Evolutionary conservation across 2,888 invertebrate genomes (phyloP).

Genomic region (Rhyacophila evoluta): DNA sequence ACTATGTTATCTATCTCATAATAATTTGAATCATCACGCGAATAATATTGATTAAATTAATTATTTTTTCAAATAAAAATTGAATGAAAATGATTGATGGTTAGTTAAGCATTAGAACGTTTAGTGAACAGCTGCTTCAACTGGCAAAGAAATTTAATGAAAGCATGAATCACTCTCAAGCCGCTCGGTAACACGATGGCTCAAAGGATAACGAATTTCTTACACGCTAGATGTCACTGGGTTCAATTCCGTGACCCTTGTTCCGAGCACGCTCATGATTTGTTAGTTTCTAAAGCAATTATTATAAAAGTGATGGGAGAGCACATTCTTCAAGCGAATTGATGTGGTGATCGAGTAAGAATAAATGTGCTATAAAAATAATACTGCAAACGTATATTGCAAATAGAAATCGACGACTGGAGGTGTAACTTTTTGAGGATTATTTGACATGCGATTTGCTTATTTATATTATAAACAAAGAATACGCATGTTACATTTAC

Average conservation of each 20-base stretch:
- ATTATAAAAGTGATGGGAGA: background rate
- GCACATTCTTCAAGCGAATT: background rate
- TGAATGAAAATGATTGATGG: slow-evolving; percentile 2
- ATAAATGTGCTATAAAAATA: background rate
- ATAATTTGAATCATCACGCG: no score
- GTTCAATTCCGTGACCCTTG: slow-evolving; percentile 38
- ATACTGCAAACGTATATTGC: no score
- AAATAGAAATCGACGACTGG: no score
- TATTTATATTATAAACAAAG: no score
- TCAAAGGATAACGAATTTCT: slow-evolving; percentile 25
- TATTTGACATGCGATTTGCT: no score
- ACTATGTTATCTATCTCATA: no score
- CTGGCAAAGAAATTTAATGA: background rate
- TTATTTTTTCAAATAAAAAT: background rate
- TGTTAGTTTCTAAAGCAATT: slow-evolving; percentile 33
- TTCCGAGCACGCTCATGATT: background rate
- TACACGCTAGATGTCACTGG: slow-evolving; percentile 34
- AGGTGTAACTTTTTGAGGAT: no score
- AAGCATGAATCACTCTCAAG: background rate
- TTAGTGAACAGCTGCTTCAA: background rate
- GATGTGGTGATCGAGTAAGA: background rate
- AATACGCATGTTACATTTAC: no score
- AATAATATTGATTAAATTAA: background rate
- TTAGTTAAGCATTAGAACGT: background rate
- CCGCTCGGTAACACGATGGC: slow-evolving; percentile 38